Evolutionary conservation across 2,888 invertebrate species (phyloP), one percentile per base, ranked within the genome.

Genomic region (Cephus sareptanus): DNA sequence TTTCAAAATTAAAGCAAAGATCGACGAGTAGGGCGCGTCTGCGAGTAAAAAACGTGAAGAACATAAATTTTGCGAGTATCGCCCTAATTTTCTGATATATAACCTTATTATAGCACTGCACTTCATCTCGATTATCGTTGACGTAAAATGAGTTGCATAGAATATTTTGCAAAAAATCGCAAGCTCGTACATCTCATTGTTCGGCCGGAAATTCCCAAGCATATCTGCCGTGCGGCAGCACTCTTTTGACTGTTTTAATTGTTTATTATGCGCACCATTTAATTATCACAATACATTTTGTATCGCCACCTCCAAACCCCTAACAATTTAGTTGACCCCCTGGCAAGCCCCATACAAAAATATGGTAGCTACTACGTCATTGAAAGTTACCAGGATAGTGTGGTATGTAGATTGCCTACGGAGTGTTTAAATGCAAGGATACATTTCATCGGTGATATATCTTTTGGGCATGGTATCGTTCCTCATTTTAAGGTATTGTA

Each of bases 281-380:
- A 87, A 86, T 89, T 87, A 86, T 87, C 87, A 86, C 86, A 84
- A 89, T 86, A 86, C 87, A 88, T 88, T 85, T 85, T 81, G 85
- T 84, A 85, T 84, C 84, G 86, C 84, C 89, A 87, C 87, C 87
- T 86, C 86, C 87, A 85, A 87, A 84, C 86, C 86, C 86, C 85
- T 86, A 85, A 85, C 87, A 86, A 86, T 86, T 86, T 86, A 82
- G 84, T 83, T 88, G 86, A 88, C 87, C 88, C 88, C 89, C 89
- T 90, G 87, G 87, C 86, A 89, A 85, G 86, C 83, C 86, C 82
- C 37, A 37, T 74, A 74, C 74, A 87, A 87, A 89, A 89, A 90
- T 88, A 90, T 89, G 89, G 89, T 87, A 88, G 86, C 84, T 82
- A 84, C 84, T 85, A 86, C 84, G 87, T 87, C 85, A 86, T 84